Evolutionary conservation across 2,888 invertebrate genomes (phyloP), one percentile per base, ranked within the genome.

Genomic region (Drosophila maculinotata): DNA sequence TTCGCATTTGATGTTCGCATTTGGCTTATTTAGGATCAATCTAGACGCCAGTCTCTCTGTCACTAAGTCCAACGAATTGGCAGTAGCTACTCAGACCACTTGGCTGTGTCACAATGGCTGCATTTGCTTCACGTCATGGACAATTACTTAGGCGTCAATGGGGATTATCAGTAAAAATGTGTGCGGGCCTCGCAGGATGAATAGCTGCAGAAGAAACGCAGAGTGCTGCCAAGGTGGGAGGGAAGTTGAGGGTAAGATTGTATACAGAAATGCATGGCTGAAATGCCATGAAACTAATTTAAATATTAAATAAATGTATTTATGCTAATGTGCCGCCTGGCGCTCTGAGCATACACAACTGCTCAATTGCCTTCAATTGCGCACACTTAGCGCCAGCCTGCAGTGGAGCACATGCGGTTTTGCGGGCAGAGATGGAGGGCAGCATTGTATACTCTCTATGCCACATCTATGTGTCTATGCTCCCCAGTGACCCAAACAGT

Each of bases 221-320:
- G n/a, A n/a, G n/a, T n/a, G n/a, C n/a, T n/a, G n/a, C n/a, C n/a
- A n/a, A n/a, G n/a, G n/a, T n/a, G n/a, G n/a, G 15, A 33, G 8
- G 15, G 47, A 42, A 39, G 9, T 39, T 41, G 4, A 10, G 20
- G 14, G 10, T 48, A 1, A 20, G 20, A 33, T 12, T 52, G 23
- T 47, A 20, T 48, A 58, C 54, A 45, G 48, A 63, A 72, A 57
- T 83, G 80, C 74, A 80, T 73, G 81, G 45, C 65, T 79, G 54
- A 47, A 59, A 63, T 56, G 54, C 51, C 41, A 69, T 63, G 69
- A 63, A 78, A 70, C 81, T 79, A 74, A 87, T 87, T 88, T 85
- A 79, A 84, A 81, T 85, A 84, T 79, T 87, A 79, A 85, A 85
- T 81, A 87, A 79, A 76, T 72, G 76, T 76, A 87, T 81, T 88